Evolutionary conservation across 2,888 invertebrate species (phyloP), one percentile per base, ranked within the genome.

Genomic region (Ochlodes sylvanus): DNA sequence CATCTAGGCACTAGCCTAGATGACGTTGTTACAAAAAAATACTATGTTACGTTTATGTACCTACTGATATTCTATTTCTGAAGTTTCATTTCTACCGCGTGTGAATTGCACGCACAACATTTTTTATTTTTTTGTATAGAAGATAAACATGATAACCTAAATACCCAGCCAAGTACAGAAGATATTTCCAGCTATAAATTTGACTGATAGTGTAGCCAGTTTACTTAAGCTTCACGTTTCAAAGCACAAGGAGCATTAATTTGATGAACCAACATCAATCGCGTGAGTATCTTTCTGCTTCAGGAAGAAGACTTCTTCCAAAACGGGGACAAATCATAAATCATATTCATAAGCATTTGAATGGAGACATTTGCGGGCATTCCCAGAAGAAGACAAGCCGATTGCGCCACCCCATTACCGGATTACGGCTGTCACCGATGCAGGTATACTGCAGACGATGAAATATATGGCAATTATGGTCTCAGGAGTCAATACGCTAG

Each of bases 341-440:
- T 63, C 63, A 63, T 63, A 27, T 54, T 41, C 44, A 54, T 21
- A 19, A 63, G 15, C 54, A 42, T 52, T 54, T 54, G 41, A 63
- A 54, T 54, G 63, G 14, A 63, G 63, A 63, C 63, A 41, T 63
- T 63, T 55, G 63, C 42, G 27, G 32, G 38, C 42, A 44, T 55
- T 55, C 63, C 41, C 12, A 32, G 12, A 63, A 42, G 42, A 63
- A 63, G 32, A 32, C 41, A 15, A 5, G 6, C n/a, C 54, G 63
- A 42, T 42, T 54, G 21, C 41, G 52, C 42, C 63, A 54, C 41
- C 54, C 41, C 27, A 54, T 54, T 63, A 50, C 41, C 7, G 34
- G n/a, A 54, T 63, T 52, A 63, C 19, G 17, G 41, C 19, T 54
- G 12, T 3, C 19, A 10, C 1, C 44, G 14, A 32, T 32, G 7